These are phyloP conservation scores for Mus spretus DNA, from an alignment of 2,797 vertebrate species.

Conservation along the genomic window DNA sequence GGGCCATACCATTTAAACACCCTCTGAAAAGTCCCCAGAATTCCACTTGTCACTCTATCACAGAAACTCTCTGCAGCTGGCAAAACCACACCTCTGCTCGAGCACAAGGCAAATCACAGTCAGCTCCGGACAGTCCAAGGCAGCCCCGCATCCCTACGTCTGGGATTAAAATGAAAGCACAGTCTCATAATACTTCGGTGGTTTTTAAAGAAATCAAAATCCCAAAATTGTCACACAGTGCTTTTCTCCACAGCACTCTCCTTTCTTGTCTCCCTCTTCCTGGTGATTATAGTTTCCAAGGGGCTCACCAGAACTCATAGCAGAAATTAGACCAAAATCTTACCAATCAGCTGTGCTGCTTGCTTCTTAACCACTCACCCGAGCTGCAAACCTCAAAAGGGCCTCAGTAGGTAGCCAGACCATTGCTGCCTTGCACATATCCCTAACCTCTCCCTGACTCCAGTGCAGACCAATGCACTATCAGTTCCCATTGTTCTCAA, in stretches of 20 bases:
- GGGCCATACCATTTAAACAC: not conserved
- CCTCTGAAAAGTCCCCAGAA: not conserved
- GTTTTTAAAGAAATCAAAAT: not conserved
- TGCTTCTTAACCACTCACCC: not conserved
- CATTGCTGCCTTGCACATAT: rapidly evolving
- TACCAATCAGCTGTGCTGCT: not conserved
- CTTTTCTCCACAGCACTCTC: not conserved
- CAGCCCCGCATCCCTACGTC: not conserved
- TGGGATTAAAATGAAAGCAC: not conserved
- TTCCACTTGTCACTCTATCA: not conserved
- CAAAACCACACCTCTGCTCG: not conserved
- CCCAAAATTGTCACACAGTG: not conserved
- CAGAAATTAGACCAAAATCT: not conserved
- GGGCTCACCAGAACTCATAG: not conserved
- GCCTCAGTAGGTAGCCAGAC: not conserved
- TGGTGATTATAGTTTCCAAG: not conserved
- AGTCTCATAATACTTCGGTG: not conserved
- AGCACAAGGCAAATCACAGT: not conserved
- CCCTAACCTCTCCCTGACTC: not conserved
- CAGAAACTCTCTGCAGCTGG: not conserved
- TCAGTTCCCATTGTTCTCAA: too few relatives aligned
- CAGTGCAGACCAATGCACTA: not conserved
- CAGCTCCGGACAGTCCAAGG: not conserved
- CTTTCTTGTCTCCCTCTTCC: not conserved
- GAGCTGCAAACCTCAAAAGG: not conserved